Evolutionary conservation across 2,797 vertebrate genomes (phyloP).

Genomic region (Sebastes trivittatus): DNA sequence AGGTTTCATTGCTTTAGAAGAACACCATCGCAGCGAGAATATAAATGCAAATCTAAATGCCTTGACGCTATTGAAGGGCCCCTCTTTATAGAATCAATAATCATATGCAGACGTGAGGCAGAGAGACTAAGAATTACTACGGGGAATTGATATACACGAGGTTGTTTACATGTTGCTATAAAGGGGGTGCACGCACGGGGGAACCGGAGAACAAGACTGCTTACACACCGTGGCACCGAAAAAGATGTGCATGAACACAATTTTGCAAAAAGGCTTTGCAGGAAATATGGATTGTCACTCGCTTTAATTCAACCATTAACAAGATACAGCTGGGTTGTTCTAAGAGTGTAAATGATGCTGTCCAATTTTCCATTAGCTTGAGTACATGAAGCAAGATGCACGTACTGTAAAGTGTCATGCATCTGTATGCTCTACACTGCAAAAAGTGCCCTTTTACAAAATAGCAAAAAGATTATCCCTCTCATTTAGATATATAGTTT

Average conservation of each 20-base stretch:
- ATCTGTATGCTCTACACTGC: constrained; percentile 1
- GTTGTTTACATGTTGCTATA: constrained; percentile 68
- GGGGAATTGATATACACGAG: constrained; percentile 64
- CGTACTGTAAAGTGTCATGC: constrained; percentile 17
- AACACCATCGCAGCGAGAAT: constrained; percentile 68
- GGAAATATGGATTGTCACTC: constrained; percentile 51
- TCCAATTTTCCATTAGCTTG: constrained; percentile 47
- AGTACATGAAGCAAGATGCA: constrained; percentile 38
- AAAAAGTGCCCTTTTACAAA: neutral
- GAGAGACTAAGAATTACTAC: constrained; percentile 63
- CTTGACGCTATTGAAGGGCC: constrained; percentile 66
- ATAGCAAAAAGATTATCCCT: neutral
- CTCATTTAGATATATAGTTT: neutral
- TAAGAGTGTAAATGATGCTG: constrained; percentile 40
- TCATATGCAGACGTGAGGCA: constrained; percentile 63
- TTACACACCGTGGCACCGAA: constrained; percentile 3
- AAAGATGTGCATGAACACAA: constrained; percentile 27
- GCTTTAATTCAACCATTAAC: constrained; percentile 60
- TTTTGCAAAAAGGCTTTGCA: constrained; percentile 20
- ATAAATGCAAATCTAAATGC: constrained; percentile 79
- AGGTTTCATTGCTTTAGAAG: constrained; percentile 70
- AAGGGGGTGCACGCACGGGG: constrained; percentile 26
- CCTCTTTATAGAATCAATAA: constrained; percentile 79
- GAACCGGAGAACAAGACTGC: constrained; percentile 25
- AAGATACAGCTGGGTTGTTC: constrained; percentile 39